These are phyloP conservation scores for Caranx melampygus DNA, from an alignment of 2,113 vertebrate genomes.

Conservation along the genomic window DNA sequence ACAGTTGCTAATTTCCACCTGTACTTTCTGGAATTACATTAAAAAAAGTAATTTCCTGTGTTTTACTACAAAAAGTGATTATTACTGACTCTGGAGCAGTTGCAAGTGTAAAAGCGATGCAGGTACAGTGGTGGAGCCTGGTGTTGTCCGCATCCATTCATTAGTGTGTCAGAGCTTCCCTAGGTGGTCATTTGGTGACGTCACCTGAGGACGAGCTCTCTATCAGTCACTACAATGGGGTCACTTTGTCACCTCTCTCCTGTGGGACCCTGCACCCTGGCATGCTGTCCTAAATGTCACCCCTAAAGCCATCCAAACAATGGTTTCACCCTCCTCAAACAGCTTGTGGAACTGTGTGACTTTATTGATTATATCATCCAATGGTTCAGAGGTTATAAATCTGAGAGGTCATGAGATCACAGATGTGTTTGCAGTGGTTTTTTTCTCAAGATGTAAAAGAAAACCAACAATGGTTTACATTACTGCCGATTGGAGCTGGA, in stretches of 20 bases:
- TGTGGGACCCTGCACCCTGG: neutral
- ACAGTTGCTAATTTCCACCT: neutral
- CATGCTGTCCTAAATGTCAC: constrained; percentile 15
- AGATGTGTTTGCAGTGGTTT: too few species aligned
- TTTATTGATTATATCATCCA: too few species aligned
- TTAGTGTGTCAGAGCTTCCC: constrained; percentile 31
- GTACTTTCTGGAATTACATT: neutral
- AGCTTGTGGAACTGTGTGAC: neutral
- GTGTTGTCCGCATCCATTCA: constrained; percentile 26
- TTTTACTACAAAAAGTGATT: neutral
- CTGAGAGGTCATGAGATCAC: too few species aligned
- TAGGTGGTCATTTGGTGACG: constrained; percentile 20
- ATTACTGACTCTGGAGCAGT: neutral
- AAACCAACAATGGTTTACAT: too few species aligned
- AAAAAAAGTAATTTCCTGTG: too few species aligned
- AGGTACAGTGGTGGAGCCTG: neutral
- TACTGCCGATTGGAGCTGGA: too few species aligned
- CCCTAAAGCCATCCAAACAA: neutral
- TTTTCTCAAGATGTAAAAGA: too few species aligned
- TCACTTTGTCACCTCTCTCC: constrained; percentile 14
- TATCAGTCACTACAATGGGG: constrained; percentile 22
- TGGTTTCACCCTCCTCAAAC: neutral
- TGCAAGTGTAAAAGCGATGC: neutral
- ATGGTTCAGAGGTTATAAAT: too few species aligned
- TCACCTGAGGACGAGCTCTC: constrained; percentile 14